phyloP scores from a whole-genome alignment of 2,113 vertebrate species.

The Crocuta crocuta region DNA sequence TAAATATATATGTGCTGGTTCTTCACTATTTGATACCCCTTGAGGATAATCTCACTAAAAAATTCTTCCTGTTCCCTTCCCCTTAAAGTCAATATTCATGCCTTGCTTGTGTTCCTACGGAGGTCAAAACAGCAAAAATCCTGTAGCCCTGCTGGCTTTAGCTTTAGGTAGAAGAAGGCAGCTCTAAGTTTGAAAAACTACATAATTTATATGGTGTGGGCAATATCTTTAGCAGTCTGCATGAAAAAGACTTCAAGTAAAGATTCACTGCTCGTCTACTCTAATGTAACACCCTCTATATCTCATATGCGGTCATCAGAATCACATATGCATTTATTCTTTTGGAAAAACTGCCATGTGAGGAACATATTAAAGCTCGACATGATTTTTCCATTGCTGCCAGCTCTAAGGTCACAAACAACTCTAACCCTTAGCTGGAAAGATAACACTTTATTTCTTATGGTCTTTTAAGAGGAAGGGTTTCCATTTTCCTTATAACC shows the following conservation, averaged over 20 bases:
- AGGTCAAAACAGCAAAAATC: not conserved
- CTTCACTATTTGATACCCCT: conserved; percentile 55
- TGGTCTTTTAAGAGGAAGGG: conserved; percentile 67
- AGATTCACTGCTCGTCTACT: conserved; percentile 73
- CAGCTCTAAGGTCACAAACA: conserved; percentile 65
- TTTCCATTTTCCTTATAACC: conserved; percentile 64
- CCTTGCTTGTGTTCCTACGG: conserved; percentile 40
- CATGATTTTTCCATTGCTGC: conserved; percentile 74
- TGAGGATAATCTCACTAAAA: conserved; percentile 37
- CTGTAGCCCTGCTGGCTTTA: conserved; percentile 1
- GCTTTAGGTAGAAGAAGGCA: conserved; percentile 48
- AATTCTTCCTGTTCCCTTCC: not conserved
- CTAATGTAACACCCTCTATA: conserved; percentile 84
- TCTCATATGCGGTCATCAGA: conserved; percentile 79
- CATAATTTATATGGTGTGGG: conserved; percentile 55
- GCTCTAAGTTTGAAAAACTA: not conserved
- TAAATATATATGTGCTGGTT: not conserved
- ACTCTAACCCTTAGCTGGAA: conserved; percentile 62
- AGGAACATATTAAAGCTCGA: conserved; percentile 50
- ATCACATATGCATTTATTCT: conserved; percentile 80
- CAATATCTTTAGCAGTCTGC: conserved; percentile 27
- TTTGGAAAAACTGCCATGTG: conserved; percentile 76
- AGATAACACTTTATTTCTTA: conserved; percentile 78
- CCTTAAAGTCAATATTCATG: not conserved
- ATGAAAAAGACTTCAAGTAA: conserved; percentile 54